A percentile compares a stretch with the other conserved stretches of the same genome.
phyloP scores from a whole-genome alignment of 2,888 invertebrate genomes.

The Ellobium chinense region DNA sequence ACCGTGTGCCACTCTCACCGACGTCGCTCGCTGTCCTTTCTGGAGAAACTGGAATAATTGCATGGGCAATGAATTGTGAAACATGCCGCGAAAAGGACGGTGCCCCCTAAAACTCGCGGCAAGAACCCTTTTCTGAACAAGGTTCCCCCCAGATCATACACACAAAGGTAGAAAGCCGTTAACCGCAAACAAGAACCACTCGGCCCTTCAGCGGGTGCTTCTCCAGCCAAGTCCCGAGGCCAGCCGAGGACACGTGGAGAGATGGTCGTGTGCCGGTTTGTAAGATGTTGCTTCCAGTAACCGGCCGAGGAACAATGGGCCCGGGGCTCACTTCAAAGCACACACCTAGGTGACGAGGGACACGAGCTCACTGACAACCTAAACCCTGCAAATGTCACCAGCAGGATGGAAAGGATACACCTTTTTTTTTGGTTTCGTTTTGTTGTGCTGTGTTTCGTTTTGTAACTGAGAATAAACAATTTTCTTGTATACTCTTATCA shows the following conservation, averaged over 20 bases:
- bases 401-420: background rate
- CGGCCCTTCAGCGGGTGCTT: background rate
- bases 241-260: constrained; percentile 10
- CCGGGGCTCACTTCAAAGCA: background rate
- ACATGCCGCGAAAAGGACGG: constrained; percentile 12
- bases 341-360: background rate
- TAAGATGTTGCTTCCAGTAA: constrained; percentile 28
- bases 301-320: constrained; percentile 6
- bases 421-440: background rate
- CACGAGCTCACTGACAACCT: background rate
- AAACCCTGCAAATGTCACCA: background rate
- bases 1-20: constrained; percentile 27
- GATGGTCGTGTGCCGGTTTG: constrained; percentile 22
- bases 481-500: no score
- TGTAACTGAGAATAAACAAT: no score
- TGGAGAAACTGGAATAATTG: constrained; percentile 22
- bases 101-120: constrained; percentile 2
- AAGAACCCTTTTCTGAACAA: background rate
- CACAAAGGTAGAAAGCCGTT: constrained; percentile 32
- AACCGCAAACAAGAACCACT: constrained; percentile 25
- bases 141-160: background rate
- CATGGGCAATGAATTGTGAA: constrained; percentile 37
- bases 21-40: background rate
- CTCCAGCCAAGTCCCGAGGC: background rate
- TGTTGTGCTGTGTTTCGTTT: background rate